phyloP scores from a whole-genome alignment of 2,888 invertebrate species.

The Amphipoea lucens region DNA sequence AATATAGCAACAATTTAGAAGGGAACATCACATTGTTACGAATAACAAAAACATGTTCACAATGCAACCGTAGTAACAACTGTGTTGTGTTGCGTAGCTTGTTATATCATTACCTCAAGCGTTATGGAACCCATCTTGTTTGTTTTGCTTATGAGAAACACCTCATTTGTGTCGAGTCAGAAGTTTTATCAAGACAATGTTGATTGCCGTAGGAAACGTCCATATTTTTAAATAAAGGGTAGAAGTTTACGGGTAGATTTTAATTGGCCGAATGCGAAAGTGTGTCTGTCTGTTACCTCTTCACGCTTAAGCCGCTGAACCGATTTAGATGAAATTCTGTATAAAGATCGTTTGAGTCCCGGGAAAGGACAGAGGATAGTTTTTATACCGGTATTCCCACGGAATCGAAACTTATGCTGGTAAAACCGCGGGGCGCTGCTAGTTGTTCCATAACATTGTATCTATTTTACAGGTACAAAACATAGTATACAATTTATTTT shows the following conservation, averaged over 20 bases:
- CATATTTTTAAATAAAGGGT: neutral
- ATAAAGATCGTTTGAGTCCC: no score
- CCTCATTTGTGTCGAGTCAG: slow-evolving; percentile 8
- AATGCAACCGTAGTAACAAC: neutral
- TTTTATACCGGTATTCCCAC: no score
- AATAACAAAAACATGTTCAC: neutral
- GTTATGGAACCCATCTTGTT: slow-evolving; percentile 12
- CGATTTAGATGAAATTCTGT: no score
- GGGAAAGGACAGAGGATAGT: no score
- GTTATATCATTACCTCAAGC: slow-evolving; percentile 39
- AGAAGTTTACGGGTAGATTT: neutral
- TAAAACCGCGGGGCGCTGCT: no score
- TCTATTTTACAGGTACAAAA: neutral
- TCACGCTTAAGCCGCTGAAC: no score
- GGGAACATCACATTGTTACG: neutral
- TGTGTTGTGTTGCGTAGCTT: slow-evolving; percentile 25
- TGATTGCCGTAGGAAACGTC: neutral
- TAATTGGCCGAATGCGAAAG: neutral
- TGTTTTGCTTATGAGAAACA: slow-evolving; percentile 24
- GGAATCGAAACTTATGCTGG: no score
- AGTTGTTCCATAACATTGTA: no score
- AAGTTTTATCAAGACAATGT: neutral
- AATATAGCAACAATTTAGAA: neutral
- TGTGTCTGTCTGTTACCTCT: no score
- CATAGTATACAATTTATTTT: neutral